phyloP scores from a whole-genome alignment of 2,113 vertebrate genomes.

The Megaceryle maxima region DNA sequence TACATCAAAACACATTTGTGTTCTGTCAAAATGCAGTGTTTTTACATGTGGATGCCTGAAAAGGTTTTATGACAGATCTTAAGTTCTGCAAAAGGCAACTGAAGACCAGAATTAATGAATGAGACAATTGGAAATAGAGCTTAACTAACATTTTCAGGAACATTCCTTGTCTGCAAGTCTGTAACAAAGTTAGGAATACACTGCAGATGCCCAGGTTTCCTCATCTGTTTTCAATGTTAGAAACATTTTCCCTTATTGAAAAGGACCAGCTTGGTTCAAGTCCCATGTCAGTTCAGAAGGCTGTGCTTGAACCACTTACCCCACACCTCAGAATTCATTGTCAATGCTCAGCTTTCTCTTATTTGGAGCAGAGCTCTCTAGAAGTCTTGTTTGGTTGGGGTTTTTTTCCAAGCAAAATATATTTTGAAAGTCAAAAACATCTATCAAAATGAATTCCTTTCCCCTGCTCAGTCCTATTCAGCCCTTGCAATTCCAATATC shows the following conservation, averaged over 20 bases:
- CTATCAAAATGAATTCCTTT: background rate
- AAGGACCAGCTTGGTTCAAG: background rate
- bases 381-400: background rate
- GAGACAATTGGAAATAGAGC: background rate
- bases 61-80: background rate
- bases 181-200: background rate
- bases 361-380: background rate
- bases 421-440: background rate
- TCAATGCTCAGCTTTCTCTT: background rate
- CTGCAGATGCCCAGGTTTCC: background rate
- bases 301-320: background rate
- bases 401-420: background rate
- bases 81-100: background rate
- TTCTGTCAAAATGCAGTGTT: background rate
- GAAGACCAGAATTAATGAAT: background rate
- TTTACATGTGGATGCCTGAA: background rate
- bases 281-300: background rate
- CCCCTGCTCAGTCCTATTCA: background rate
- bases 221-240: background rate
- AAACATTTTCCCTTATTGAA: background rate
- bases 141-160: background rate
- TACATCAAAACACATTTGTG: background rate
- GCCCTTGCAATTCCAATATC: background rate
- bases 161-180: background rate
- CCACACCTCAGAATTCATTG: background rate